Evolutionary conservation across 2,888 invertebrate genomes (phyloP), one percentile per base, ranked within the genome.

Genomic region (Spialia ferax): DNA sequence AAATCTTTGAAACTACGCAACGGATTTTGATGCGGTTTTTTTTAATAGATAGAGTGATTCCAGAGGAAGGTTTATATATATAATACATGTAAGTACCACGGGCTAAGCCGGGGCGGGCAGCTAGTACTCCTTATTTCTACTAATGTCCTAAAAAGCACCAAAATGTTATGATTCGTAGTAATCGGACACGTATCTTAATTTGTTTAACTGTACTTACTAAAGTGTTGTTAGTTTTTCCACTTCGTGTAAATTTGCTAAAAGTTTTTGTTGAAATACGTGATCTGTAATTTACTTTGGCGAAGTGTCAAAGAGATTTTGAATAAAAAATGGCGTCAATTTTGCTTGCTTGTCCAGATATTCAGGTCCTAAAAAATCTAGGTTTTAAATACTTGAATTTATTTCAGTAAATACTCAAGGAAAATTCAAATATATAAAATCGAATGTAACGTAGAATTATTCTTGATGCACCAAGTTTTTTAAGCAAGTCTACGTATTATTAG

Each of bases 121-220:
- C n/a, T n/a, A n/a, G n/a, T n/a, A n/a, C n/a, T n/a, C n/a, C n/a
- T n/a, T n/a, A n/a, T 32, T 42, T 0, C 15, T n/a, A 26, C 20
- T 29, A 48, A 7, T 29, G 15, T 56, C 32, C 56, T 45, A 48
- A 2, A 22, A 11, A 48, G n/a, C 0, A 15, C 32, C 4, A 22
- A 35, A 57, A 0, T 7, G 22, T 11, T 66, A 22, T 29, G 42
- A 11, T 32, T n/a, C 0, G 7, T 26, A 55, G 52, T 18, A 18
- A 45, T 60, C 54, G 42, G 60, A 42, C 60, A 66, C 66, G 66
- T 66, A 66, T 59, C 65, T 64, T 70, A 70, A 68, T 65, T 70
- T 67, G 68, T 68, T 68, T 70, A 70, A 68, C 68, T 68, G 68
- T 70, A 64, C 64, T 65, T 35, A 70, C 48, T 56, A 65, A 48